Conservation (phyloP, 2,113 vertebrate species). For the Gymnogyps californianus region DNA sequence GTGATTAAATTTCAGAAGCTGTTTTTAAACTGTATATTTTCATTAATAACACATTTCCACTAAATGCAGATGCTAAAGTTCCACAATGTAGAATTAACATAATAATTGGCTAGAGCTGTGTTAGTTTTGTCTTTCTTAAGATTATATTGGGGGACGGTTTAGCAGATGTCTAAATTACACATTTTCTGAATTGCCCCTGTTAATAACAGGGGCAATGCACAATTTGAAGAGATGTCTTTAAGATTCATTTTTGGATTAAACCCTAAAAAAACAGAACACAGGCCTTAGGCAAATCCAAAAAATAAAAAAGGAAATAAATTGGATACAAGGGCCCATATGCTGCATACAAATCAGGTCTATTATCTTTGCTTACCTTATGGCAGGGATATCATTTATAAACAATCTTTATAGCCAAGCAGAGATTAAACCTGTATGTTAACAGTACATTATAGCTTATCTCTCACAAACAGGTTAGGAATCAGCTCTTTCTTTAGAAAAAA, state of each 20-base stretch:
- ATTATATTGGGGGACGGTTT: constrained; percentile 17
- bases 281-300: constrained; percentile 41
- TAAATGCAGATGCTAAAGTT: constrained; percentile 14
- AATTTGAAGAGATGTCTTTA: constrained; percentile 25
- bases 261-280: constrained; percentile 24
- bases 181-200: not conserved
- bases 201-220: constrained; percentile 27
- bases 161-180: constrained; percentile 57
- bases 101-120: not conserved
- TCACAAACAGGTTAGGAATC: constrained; percentile 32
- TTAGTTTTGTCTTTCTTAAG: constrained; percentile 28
- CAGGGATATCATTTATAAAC: constrained; percentile 45
- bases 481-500: not conserved
- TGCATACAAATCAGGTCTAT: constrained; percentile 68
- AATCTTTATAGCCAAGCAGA: constrained; percentile 39
- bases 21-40: not conserved
- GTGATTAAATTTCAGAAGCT: not conserved
- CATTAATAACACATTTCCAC: not conserved
- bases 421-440: constrained; percentile 51
- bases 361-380: constrained; percentile 65
- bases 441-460: constrained; percentile 41
- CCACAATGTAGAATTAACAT: not conserved
- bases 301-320: constrained; percentile 50
- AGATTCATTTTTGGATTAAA: constrained; percentile 37
- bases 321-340: constrained; percentile 48